phyloP scores from a whole-genome alignment of 1,140 invertebrate species.

The Pectinophora gossypiella region DNA sequence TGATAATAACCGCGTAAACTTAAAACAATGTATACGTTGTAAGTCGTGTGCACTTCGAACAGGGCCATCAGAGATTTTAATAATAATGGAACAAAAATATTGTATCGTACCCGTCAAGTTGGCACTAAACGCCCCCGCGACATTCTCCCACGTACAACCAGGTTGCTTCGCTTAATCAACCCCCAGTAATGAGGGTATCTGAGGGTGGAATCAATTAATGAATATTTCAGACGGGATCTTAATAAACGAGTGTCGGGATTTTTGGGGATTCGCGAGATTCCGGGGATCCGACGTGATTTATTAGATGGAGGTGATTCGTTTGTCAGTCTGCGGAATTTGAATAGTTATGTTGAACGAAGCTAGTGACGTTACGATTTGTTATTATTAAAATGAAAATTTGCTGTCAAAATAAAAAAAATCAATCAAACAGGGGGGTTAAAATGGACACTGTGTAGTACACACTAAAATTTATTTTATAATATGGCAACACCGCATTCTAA shows the following conservation, averaged over 20 bases:
- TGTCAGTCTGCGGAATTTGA: background rate
- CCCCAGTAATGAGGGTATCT: conserved; percentile 57
- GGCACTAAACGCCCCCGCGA: conserved; percentile 13
- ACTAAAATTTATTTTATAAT: too few relatives aligned
- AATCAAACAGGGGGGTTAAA: too few relatives aligned
- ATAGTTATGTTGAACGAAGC: background rate
- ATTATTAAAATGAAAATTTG: too few relatives aligned
- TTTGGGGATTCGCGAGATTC: conserved; percentile 48
- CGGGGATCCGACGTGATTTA: conserved; percentile 34
- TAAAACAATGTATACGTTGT: too few relatives aligned
- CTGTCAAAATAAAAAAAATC: too few relatives aligned
- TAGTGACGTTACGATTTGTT: too few relatives aligned
- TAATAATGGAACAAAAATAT: background rate
- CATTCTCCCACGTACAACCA: conserved; percentile 35
- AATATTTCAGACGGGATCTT: conserved; percentile 62
- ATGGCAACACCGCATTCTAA: too few relatives aligned
- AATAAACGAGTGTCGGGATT: conserved; percentile 64
- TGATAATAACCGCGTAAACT: too few relatives aligned
- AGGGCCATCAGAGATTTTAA: too few relatives aligned
- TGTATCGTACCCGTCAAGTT: conserved; percentile 5
- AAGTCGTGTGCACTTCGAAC: too few relatives aligned
- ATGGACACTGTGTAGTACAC: too few relatives aligned
- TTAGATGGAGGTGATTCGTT: conserved; percentile 9
- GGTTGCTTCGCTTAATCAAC: conserved; percentile 58
- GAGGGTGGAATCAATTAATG: conserved; percentile 65